Evolutionary conservation across 2,888 invertebrate genomes (phyloP), one percentile per base, ranked within the genome.

Genomic region (Drosophila nigricruria): DNA sequence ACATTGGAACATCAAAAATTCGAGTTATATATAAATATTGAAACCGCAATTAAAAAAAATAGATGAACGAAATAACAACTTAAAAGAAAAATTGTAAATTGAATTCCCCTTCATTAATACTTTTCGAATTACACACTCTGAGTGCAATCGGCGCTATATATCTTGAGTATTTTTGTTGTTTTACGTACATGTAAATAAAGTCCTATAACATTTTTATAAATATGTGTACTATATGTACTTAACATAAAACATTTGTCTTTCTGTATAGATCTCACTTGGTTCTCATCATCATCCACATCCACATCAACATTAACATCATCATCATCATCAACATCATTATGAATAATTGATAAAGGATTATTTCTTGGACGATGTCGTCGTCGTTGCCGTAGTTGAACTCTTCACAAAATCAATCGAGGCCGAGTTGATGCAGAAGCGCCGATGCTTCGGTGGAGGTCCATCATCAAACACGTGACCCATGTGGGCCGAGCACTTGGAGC

Each of bases 391-490:
- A 53, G 75, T 65, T 64, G 81, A 58, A 75, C 61, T 82, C 75
- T 84, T 90, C 56, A 93, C 88, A 83, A 93, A 93, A 82, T 92
- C 91, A 83, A 93, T 92, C 64, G 93, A 93, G 23, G 97, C 97
- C 70, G 98, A 98, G 94, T 99, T 99, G 94, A 99, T 98, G 94
- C 99, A 99, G 94, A 97, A 99, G 62, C 99, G 95, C 93, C 97
- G 97, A 92, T 96, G 96, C 70, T 97, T 98, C 72, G 98, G 98
- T 91, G 96, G 95, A 20, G 99, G 99, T 82, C 99, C 99, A 93
- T 99, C 99, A 93, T 97, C 96, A 94, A 99, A 99, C 78, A 99
- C 97, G 93, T 99, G 99, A 73, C 99, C 99, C 93, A 99, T 95
- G 93, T 99, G 99, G 79, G 98, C 96, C 79, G 96, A 96, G 94